Conservation (phyloP, 2,888 invertebrate species). For the Heliconius charithonia region DNA sequence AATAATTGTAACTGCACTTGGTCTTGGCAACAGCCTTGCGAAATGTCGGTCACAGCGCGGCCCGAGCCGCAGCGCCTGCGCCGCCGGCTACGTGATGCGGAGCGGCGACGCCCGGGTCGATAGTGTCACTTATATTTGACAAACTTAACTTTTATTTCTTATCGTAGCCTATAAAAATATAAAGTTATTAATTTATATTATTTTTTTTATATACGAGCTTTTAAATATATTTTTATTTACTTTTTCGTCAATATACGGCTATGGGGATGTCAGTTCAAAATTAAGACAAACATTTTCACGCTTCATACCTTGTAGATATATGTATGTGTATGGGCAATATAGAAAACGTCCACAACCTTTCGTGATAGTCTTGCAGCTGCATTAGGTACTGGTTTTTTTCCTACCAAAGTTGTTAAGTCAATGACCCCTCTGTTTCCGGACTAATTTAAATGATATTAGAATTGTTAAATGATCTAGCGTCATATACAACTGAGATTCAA, state of each 20-base stretch:
- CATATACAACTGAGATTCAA: not conserved
- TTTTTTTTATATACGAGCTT: not conserved
- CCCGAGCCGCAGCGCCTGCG: slow-evolving; percentile 13
- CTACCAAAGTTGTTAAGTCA: slow-evolving; percentile 39
- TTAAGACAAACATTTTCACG: not conserved
- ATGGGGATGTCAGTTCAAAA: not conserved
- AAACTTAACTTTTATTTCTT: not conserved
- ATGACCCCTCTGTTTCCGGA: slow-evolving; percentile 38
- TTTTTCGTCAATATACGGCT: not conserved
- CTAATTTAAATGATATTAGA: slow-evolving; percentile 20
- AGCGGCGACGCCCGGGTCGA: slow-evolving; percentile 23
- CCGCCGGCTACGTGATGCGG: slow-evolving; percentile 40
- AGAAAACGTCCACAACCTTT: slow-evolving; percentile 30
- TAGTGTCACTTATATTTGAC: not conserved
- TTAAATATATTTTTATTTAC: not conserved
- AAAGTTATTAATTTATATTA: not conserved
- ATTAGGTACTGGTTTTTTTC: slow-evolving; percentile 41
- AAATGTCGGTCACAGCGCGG: slow-evolving; percentile 40
- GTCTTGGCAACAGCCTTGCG: slow-evolving; percentile 40
- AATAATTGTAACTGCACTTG: slow-evolving; percentile 34
- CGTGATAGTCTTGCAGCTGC: slow-evolving; percentile 40
- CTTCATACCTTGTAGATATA: not conserved
- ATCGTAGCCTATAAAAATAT: not conserved
- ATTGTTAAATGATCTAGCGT: slow-evolving; percentile 1
- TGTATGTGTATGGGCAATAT: not conserved